Conservation (phyloP, 2,113 vertebrate genomes). For the Cyanistes caeruleus region DNA sequence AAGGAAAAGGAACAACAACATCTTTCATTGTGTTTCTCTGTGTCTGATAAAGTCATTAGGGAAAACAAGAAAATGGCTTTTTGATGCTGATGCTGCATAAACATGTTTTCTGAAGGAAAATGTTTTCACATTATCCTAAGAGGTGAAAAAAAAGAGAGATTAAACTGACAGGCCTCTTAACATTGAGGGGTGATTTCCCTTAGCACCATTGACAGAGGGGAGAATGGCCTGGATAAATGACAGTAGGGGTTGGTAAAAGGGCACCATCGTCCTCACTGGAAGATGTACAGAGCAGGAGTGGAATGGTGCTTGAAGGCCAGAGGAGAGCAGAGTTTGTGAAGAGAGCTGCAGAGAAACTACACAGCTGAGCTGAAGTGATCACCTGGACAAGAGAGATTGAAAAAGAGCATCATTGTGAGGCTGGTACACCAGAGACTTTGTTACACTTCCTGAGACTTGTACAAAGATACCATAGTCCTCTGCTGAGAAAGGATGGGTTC, state of each 20-base stretch:
- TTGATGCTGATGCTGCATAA: conserved; percentile 74
- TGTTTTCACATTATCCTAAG: conserved; percentile 66
- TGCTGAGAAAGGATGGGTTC: neutral
- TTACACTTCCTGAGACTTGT: neutral
- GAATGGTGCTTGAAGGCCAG: neutral
- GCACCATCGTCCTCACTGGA: neutral
- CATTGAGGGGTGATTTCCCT: neutral
- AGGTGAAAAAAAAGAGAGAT: conserved; percentile 39
- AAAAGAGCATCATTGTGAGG: neutral
- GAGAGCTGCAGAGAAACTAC: neutral
- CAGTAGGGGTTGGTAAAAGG: neutral
- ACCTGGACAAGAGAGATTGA: neutral
- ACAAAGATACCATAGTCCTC: neutral
- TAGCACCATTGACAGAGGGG: neutral
- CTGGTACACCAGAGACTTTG: neutral
- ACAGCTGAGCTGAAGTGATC: neutral
- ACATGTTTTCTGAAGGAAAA: conserved; percentile 65
- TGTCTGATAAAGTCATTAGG: conserved; percentile 69
- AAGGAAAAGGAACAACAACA: conserved; percentile 57
- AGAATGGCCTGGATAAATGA: neutral
- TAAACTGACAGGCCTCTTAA: neutral
- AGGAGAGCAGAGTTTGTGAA: neutral
- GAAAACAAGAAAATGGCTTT: conserved; percentile 73
- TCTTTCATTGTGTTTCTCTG: conserved; percentile 60
- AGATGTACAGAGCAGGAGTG: neutral